Percentiles rank a stretch among this genome's conserved stretches.
phyloP scores from a whole-genome alignment of 2,113 vertebrate genomes.

The Callospermophilus lateralis region DNA sequence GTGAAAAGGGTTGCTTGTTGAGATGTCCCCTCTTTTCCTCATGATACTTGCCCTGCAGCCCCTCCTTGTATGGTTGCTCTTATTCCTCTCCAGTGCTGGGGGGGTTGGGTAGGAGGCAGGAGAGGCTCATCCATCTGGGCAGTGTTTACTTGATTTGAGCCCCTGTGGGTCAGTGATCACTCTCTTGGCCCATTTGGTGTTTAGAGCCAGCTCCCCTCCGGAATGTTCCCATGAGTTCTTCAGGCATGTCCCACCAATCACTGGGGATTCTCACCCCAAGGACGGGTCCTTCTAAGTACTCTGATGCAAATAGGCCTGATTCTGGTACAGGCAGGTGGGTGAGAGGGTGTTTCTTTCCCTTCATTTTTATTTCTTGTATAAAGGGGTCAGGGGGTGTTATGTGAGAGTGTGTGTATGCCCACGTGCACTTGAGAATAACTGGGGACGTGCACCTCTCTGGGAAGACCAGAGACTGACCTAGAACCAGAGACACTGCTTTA shows the following conservation, averaged over 20 bases:
- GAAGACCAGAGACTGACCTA: not conserved
- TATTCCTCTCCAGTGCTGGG: not conserved
- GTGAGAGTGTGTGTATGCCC: not conserved
- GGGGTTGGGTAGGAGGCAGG: not conserved
- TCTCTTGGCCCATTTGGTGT: not conserved
- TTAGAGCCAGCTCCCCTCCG: not conserved
- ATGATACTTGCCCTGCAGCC: not conserved
- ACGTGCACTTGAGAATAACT: fast-evolving
- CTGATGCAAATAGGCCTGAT: not conserved
- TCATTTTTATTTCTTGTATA: not conserved
- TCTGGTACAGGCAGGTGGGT: not conserved
- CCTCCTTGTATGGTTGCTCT: not conserved
- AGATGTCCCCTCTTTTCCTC: not conserved
- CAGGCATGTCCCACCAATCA: not conserved
- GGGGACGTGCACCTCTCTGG: not conserved
- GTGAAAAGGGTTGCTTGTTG: not conserved
- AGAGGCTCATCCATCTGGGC: not conserved
- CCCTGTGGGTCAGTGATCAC: not conserved
- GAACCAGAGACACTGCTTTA: not conserved
- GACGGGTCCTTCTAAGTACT: not conserved
- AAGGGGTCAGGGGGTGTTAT: not conserved
- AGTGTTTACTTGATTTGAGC: not conserved
- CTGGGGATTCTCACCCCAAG: not conserved
- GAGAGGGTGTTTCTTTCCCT: not conserved
- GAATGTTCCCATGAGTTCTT: not conserved